Evolutionary conservation across 2,888 invertebrate species (phyloP), one percentile per base, ranked within the genome.

Genomic region (Bruchidius siliquastri): DNA sequence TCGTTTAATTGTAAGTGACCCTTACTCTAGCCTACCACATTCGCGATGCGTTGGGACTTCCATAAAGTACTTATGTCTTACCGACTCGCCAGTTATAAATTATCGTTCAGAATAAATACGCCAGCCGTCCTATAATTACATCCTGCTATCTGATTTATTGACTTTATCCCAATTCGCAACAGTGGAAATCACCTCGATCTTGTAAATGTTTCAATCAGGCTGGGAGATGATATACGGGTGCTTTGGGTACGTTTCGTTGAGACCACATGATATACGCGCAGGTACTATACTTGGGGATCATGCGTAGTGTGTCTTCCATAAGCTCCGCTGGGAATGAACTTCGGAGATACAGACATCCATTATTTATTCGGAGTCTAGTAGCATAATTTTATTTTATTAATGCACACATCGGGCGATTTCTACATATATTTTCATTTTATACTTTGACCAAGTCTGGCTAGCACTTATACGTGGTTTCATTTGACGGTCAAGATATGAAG

Each of bases 101-200:
- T 49, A 49, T 49, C 49, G 79, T 79, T 80, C 81, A 79, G 77
- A 81, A 81, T 82, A 81, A 81, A 80, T 81, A 81, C 78, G 79
- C 80, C 80, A 78, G 77, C 76, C 78, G 77, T 79, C 77, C 73
- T 77, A 77, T 81, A 80, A 81, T 80, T 81, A 80, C 79, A 78
- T 76, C 77, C 79, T 77, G 75, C 77, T 75, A 49, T 74, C 77
- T 81, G 82, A 82, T 81, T 81, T 80, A 82, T 81, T 76, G 76
- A 75, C 77, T 77, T 77, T 78, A 80, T 79, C 79, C 80, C 79
- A 81, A 80, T 81, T 80, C 73, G 76, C 76, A 49, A 49, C 49
- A 49, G 13, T 49, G 49, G 49, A 49, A 49, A 49, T 49, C 49
- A 49, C 49, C 49, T 49, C 18, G 49, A 49, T 49, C 49, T 49